Conservation (phyloP, 2,113 vertebrate species). For the Malaclemys terrapin region DNA sequence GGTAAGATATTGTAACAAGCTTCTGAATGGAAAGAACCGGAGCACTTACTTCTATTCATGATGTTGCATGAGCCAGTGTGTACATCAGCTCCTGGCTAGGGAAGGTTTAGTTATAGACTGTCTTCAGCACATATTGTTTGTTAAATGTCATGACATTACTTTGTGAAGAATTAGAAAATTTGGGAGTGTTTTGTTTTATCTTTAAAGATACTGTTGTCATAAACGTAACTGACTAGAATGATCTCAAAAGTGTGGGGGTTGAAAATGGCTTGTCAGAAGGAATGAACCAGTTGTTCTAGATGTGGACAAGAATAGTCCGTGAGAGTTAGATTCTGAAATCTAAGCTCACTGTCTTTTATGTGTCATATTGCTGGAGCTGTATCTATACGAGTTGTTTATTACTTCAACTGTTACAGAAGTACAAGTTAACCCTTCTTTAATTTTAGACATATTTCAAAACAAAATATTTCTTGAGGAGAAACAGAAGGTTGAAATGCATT, state of each 20-base stretch:
- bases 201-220: background rate
- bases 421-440: background rate
- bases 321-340: background rate
- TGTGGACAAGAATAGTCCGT: background rate
- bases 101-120: background rate
- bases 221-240: background rate
- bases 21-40: background rate
- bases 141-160: background rate
- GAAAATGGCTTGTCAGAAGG: background rate
- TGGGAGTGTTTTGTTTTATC: background rate
- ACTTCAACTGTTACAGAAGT: background rate
- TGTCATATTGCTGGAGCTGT: background rate
- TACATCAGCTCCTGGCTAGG: background rate
- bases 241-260: background rate
- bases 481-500: background rate
- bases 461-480: background rate
- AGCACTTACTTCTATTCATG: background rate
- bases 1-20: background rate
- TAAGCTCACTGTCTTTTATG: background rate
- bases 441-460: background rate
- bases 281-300: background rate
- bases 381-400: background rate
- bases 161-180: background rate
- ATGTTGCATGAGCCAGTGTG: background rate
- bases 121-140: background rate